phyloP scores from a whole-genome alignment of 1,140 invertebrate genomes.

The Bemisia tabaci region DNA sequence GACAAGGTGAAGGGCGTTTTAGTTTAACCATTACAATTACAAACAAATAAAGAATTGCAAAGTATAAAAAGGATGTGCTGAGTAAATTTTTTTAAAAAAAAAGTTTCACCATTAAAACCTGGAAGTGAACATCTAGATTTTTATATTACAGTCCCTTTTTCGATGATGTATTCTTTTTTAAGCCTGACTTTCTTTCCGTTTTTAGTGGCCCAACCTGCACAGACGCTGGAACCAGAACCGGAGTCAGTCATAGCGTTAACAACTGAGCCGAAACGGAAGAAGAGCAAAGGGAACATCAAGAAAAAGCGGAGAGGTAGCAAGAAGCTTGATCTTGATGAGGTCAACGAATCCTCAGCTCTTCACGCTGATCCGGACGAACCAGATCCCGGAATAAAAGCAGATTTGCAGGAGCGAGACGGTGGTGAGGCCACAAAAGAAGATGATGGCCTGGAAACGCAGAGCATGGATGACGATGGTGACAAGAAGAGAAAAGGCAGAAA shows the following conservation, averaged over 20 bases:
- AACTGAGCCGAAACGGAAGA: slow-evolving; percentile 9
- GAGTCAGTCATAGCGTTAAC: slow-evolving; percentile 3
- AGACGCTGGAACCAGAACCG: not conserved
- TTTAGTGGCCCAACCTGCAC: too few species aligned
- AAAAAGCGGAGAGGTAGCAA: slow-evolving; percentile 14
- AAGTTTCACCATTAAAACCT: too few species aligned
- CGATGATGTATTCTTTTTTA: too few species aligned
- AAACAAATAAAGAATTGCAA: too few species aligned
- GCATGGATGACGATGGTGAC: slow-evolving; percentile 1
- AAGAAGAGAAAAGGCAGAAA: slow-evolving; percentile 16
- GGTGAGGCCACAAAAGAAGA: slow-evolving; percentile 24
- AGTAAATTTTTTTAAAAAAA: too few species aligned
- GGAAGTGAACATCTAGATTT: too few species aligned
- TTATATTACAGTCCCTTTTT: too few species aligned
- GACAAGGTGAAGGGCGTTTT: too few species aligned
- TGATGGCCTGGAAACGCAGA: slow-evolving; percentile 18
- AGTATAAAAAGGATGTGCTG: too few species aligned
- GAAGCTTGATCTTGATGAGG: slow-evolving; percentile 11
- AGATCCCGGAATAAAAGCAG: slow-evolving; percentile 9
- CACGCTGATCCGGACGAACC: slow-evolving; percentile 13
- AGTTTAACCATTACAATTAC: too few species aligned
- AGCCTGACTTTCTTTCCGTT: too few species aligned
- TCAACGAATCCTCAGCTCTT: not conserved
- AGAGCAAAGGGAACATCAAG: slow-evolving; percentile 13
- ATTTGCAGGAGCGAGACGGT: slow-evolving; percentile 21